Conservation (phyloP, 2,888 invertebrate species). For the Thyatira batis region DNA sequence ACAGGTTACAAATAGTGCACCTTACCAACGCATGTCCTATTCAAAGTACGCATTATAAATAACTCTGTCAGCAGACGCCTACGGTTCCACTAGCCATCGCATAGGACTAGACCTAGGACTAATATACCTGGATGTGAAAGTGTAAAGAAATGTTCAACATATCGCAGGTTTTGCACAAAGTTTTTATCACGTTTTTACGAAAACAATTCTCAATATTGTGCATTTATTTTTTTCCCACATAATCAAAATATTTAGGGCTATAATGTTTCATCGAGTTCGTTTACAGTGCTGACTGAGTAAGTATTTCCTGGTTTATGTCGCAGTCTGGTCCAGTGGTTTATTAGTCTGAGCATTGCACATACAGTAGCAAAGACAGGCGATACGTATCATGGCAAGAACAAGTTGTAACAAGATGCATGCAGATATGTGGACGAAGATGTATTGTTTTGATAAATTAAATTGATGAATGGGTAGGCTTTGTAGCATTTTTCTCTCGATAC, state of each 20-base stretch:
- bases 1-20: not conserved
- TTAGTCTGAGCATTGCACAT: not conserved
- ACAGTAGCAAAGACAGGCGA: not conserved
- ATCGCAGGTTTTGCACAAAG: too few relatives aligned
- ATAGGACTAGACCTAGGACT: too few relatives aligned
- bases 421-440: not conserved
- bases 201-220: too few relatives aligned
- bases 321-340: too few relatives aligned
- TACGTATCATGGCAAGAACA: not conserved
- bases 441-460: not conserved
- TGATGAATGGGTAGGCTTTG: not conserved
- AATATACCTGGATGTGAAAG: too few relatives aligned
- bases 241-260: too few relatives aligned
- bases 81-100: conserved; percentile 17
- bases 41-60: conserved; percentile 19
- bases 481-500: not conserved
- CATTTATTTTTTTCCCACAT: too few relatives aligned
- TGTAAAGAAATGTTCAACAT: too few relatives aligned
- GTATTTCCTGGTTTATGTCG: too few relatives aligned
- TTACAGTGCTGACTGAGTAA: too few relatives aligned
- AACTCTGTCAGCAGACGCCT: conserved; percentile 30
- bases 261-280: too few relatives aligned
- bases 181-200: too few relatives aligned
- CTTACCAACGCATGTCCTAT: conserved; percentile 3
- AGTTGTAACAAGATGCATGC: not conserved